phyloP scores from a whole-genome alignment of 2,797 vertebrate species.

The Sebastiscus tertius region DNA sequence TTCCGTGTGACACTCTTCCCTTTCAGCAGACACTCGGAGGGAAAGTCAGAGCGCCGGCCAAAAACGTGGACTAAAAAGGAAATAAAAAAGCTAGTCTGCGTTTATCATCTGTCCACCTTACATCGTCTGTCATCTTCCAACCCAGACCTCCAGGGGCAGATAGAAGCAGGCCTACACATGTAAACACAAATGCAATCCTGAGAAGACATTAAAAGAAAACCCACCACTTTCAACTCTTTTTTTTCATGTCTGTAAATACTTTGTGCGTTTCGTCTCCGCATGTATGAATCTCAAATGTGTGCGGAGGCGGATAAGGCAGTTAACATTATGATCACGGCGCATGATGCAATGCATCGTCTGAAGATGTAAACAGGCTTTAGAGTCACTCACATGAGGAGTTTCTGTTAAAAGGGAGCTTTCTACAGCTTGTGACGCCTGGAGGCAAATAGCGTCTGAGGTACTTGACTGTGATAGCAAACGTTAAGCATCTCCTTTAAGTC shows the following conservation, averaged over 20 bases:
- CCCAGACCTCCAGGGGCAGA: conserved; percentile 12
- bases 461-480: conserved; percentile 14
- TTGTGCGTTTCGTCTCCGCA: not conserved
- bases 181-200: conserved; percentile 19
- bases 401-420: conserved; percentile 26
- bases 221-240: conserved; percentile 5
- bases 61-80: conserved; percentile 51
- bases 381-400: conserved; percentile 32
- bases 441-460: not conserved
- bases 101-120: conserved; percentile 58
- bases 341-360: conserved; percentile 68
- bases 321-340: conserved; percentile 46
- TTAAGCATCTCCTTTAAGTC: conserved; percentile 15
- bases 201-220: conserved; percentile 17
- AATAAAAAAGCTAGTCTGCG: conserved; percentile 58
- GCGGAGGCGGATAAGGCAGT: conserved; percentile 53
- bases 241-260: not conserved
- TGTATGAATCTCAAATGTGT: conserved; percentile 49
- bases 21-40: conserved; percentile 13
- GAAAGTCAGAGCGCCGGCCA: conserved; percentile 30
- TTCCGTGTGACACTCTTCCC: conserved; percentile 11
- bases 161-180: conserved; percentile 17
- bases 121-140: conserved; percentile 39
- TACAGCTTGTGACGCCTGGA: not conserved
- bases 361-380: conserved; percentile 64